A percentile compares a stretch with the other conserved stretches of the same genome.
Evolutionary conservation across 2,113 vertebrate genomes (phyloP).

Genomic region (Hippocampus mohnikei): DNA sequence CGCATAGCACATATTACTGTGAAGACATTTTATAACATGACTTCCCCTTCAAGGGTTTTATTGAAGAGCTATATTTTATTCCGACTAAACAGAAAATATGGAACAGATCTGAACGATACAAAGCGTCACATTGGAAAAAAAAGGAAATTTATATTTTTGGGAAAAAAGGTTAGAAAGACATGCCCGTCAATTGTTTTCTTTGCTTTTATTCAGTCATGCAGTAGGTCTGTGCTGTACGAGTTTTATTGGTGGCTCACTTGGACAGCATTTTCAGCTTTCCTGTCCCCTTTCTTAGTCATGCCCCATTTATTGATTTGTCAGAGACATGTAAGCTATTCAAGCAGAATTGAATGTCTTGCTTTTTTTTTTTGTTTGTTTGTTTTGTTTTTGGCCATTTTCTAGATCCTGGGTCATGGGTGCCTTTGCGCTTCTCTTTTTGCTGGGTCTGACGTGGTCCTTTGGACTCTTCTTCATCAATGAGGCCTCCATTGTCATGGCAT

Average conservation of each 20-base stretch:
- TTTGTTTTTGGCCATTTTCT: slow-evolving; percentile 49
- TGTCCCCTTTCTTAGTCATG: slow-evolving; percentile 23
- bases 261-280: slow-evolving; percentile 17
- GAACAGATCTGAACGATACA: neutral
- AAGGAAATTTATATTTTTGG: neutral
- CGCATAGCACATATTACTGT: no score
- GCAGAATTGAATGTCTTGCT: neutral
- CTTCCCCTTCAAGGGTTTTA: neutral
- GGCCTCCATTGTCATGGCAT: slow-evolving; percentile 92
- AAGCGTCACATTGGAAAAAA: neutral
- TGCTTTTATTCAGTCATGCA: no score
- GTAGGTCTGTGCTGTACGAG: neutral
- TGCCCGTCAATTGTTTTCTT: neutral
- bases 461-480: slow-evolving; percentile 95
- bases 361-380: slow-evolving; percentile 28
- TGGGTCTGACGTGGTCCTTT: slow-evolving; percentile 96
- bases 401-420: slow-evolving; percentile 98
- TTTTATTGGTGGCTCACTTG: slow-evolving; percentile 17
- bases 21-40: no score
- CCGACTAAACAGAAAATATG: neutral
- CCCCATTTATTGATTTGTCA: neutral
- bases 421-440: slow-evolving; percentile 91
- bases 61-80: neutral
- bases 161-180: no score
- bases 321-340: slow-evolving; percentile 13